Evolutionary conservation across 2,888 invertebrate species (phyloP).

Genomic region (Amphipyra tragopoginis): DNA sequence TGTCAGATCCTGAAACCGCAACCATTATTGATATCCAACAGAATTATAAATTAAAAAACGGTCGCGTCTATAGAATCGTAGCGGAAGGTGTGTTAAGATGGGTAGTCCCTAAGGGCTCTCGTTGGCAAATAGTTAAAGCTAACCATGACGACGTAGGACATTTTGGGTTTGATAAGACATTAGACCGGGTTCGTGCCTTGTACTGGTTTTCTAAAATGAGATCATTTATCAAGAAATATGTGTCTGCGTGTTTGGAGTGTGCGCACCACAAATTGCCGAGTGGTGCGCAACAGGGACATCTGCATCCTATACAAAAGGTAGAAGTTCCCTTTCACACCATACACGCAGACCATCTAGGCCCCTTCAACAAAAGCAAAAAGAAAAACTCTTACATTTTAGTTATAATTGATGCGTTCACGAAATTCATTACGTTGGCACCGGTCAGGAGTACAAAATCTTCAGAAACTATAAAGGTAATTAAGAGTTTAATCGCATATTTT

Average conservation of each 20-base stretch:
- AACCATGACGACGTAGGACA: constrained; percentile 57
- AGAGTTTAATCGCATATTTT: constrained; percentile 2
- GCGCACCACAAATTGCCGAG: not conserved
- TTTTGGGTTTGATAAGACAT: constrained; percentile 51
- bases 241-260: constrained; percentile 19
- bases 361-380: constrained; percentile 2
- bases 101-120: constrained; percentile 50
- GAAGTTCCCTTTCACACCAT: constrained; percentile 2
- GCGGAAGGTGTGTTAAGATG: constrained; percentile 39
- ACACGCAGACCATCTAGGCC: constrained; percentile 10
- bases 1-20: constrained; percentile 28
- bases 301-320: constrained; percentile 10
- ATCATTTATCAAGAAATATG: constrained; percentile 19
- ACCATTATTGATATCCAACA: constrained; percentile 31
- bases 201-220: constrained; percentile 24
- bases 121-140: constrained; percentile 51
- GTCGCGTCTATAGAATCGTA: constrained; percentile 15
- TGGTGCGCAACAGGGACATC: not conserved
- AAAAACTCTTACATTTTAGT: constrained; percentile 8
- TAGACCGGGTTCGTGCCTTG: constrained; percentile 4
- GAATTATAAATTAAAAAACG: constrained; percentile 50
- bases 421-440: constrained; percentile 5
- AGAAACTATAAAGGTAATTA: not conserved
- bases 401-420: constrained; percentile 7
- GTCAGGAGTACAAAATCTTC: constrained; percentile 4